Evolutionary conservation across 2,797 vertebrate genomes (phyloP), one percentile per base, ranked within the genome.

Genomic region (Lithobates pipiens): DNA sequence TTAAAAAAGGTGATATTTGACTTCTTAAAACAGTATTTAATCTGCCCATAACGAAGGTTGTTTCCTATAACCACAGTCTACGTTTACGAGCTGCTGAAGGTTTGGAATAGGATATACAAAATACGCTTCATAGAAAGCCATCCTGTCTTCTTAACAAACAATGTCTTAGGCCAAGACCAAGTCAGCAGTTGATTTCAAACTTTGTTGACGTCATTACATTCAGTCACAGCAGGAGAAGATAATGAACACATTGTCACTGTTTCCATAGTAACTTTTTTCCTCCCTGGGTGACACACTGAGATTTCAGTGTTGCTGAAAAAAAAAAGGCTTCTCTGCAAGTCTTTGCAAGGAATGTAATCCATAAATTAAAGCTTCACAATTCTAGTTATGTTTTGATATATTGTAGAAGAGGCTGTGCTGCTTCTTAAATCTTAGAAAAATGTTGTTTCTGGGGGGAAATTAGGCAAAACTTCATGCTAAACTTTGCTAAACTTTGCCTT

Each of bases 201-300:
- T 86, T 74, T 73, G 68, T 74, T 86, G 85, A 86, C 85, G 57
- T 86, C 85, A 86, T 82, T 32, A 32, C 80, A 78, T 78, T 82
- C 68, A 86, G 29, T 73, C 80, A 82, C 80, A 82, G 80, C 57
- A 27, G 75, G 74, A 29, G 75, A 73, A 86, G 63, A 86, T 82
- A 86, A 86, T 82, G 80, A 86, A 86, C 68, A 73, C 85, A 82
- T 86, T 86, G 79, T 86, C 79, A 82, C 68, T 39, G 80, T 82
- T 82, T 65, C 85, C 85, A 86, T 86, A 67, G 79, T 34, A 65
- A 86, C 85, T 63, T 86, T 86, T 82, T 86, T 71, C 79, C 80
- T 86, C 61, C 79, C 75, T 73, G 36, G 76, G 85, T 82, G 78
- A 81, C 78, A 86, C 67, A 69, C 73, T 70, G 80, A 82, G 78